Percentiles rank a stretch among this genome's conserved stretches.
Conservation (phyloP, 2,888 invertebrate genomes). For the Drosophila kuntzei region DNA sequence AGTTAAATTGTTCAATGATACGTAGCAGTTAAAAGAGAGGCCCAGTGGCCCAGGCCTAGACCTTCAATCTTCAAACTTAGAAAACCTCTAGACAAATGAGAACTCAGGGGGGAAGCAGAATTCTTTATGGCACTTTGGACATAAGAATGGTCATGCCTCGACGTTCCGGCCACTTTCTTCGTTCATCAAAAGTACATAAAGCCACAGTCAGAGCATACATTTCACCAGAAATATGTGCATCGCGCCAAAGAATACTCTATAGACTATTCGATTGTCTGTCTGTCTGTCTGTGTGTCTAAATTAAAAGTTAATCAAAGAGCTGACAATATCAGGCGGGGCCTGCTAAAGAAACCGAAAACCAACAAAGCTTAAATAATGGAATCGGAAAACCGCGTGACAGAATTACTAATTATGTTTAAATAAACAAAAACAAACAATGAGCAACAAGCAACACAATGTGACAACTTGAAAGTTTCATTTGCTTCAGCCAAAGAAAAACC, state of each 20-base stretch:
- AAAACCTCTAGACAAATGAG: neutral
- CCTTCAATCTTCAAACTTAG: conserved; percentile 39
- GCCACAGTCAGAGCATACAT: conserved; percentile 40
- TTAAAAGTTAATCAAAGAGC: conserved; percentile 63
- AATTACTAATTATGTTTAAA: conserved; percentile 66
- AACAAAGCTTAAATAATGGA: conserved; percentile 51
- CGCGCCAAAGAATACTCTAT: conserved; percentile 47
- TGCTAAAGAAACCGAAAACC: conserved; percentile 40
- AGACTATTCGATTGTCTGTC: conserved; percentile 46
- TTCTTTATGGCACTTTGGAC: conserved; percentile 45
- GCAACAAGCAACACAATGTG: conserved; percentile 35
- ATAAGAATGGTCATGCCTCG: conserved; percentile 59
- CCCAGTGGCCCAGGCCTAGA: conserved; percentile 50
- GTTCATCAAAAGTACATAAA: conserved; percentile 75
- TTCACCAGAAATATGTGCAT: conserved; percentile 65
- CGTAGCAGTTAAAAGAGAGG: conserved; percentile 24
- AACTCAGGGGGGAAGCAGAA: neutral
- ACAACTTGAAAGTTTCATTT: conserved; percentile 50
- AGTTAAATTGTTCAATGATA: conserved; percentile 66
- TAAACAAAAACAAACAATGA: conserved; percentile 48
- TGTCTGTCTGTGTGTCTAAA: conserved; percentile 30
- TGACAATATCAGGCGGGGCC: conserved; percentile 38
- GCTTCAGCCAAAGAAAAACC: conserved; percentile 23
- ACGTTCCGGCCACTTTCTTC: conserved; percentile 62
- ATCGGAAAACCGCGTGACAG: conserved; percentile 65